Evolutionary conservation across 2,888 invertebrate species (phyloP).

Genomic region (Camponotus fellah): DNA sequence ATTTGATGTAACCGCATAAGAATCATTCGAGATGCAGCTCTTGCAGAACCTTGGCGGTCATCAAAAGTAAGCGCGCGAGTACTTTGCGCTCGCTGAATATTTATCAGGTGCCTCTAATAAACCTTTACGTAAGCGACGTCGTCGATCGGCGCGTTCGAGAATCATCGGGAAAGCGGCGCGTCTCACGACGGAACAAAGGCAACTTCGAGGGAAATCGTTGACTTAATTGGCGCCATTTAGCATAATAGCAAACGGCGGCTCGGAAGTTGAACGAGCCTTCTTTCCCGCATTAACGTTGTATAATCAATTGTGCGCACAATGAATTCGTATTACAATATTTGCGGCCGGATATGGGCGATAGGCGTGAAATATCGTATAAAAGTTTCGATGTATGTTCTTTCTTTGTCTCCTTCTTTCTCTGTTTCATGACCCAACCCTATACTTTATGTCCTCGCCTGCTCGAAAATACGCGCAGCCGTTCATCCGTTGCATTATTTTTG

Average conservation of each 20-base stretch:
- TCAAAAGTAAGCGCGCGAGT: slow-evolving; percentile 7
- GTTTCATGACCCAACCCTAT: background rate
- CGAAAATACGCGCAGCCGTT: slow-evolving; percentile 25
- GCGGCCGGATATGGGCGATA: slow-evolving; percentile 54
- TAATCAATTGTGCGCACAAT: slow-evolving; percentile 69
- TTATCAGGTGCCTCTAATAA: slow-evolving; percentile 34
- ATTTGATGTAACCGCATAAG: slow-evolving; percentile 13
- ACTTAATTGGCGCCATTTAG: slow-evolving; percentile 75
- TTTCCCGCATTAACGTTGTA: slow-evolving; percentile 66
- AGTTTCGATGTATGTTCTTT: background rate
- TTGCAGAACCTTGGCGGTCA: background rate
- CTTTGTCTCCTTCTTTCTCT: too few relatives aligned
- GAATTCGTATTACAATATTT: slow-evolving; percentile 54
- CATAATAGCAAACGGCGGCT: slow-evolving; percentile 68
- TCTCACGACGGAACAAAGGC: slow-evolving; percentile 50
- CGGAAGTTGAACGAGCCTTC: slow-evolving; percentile 66
- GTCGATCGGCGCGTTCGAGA: background rate
- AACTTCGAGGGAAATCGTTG: slow-evolving; percentile 62
- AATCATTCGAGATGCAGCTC: slow-evolving; percentile 1
- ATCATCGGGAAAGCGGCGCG: slow-evolving; percentile 32
- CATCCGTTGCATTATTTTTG: slow-evolving; percentile 44
- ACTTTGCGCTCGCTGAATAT: slow-evolving; percentile 26
- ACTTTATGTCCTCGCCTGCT: slow-evolving; percentile 23
- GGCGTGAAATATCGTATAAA: slow-evolving; percentile 43
- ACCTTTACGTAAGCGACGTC: slow-evolving; percentile 15